Base-by-base conservation (phyloP, 1,140 invertebrate species). In the Trissolcus basalis region DNA sequence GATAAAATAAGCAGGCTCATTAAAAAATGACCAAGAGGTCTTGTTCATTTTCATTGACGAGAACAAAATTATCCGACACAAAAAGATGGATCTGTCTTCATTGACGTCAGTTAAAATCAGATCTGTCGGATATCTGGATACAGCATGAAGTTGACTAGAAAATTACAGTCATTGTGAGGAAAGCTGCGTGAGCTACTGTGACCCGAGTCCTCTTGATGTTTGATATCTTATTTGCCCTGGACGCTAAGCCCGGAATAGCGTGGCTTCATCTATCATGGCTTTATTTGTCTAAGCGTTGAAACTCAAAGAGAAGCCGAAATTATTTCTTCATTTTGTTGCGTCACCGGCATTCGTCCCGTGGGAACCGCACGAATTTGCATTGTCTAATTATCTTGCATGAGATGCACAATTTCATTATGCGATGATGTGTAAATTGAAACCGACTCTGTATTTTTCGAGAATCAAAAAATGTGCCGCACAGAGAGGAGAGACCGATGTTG, bases 161-260 rank as follows among this genome's bases (percentile, higher is more conserved):
- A 39, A 39, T 39, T 47, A 68, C 54, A 69, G 63, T 74, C 68
- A 80, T 80, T 76, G 81, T 80, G 67, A 70, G 50, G 60, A 65
- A 53, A 56, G 48, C 45, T 78, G 63, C 48, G 69, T 76, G 69
- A 55, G 77, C 67, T 56, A 39, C 51, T 60, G 74, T 74, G 55
- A 43, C 9, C 70, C 79, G 49, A 78, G 60, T 64, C 61, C 35
- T 79, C 85, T 86, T 85, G 35, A 59, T 72, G 82, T 85, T 84
- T 86, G 84, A 87, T 84, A 84, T 86, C 84, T 86, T 87, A 85
- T 85, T 87, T 85, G 81, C 72, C 64, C 51, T 59, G 43, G 43
- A 60, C 56, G 53, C 15, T 41, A 27, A 61, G 41, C 64, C 61
- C 47, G 55, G 47, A 71, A 71, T 61, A 73, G 69, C 70, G 10